Conservation (phyloP, 2,888 invertebrate species). For the Cosmia trapezina region DNA sequence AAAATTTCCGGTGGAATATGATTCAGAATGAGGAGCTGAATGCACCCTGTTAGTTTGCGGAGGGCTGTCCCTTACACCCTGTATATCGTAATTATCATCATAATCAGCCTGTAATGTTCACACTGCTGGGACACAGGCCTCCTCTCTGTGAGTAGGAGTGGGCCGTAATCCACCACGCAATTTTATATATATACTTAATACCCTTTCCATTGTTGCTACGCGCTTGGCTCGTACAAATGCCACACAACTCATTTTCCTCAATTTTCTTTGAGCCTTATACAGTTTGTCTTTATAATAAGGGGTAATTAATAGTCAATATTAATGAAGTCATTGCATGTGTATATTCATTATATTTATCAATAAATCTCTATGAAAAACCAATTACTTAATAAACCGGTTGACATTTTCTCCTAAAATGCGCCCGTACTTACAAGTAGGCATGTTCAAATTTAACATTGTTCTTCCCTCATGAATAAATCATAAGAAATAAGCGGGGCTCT, state of each 20-base stretch:
- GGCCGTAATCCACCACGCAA: too few relatives aligned
- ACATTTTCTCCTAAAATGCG: constrained; percentile 81
- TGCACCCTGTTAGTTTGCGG: too few relatives aligned
- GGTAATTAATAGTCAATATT: constrained; percentile 41
- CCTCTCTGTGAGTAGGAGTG: too few relatives aligned
- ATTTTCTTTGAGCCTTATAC: constrained; percentile 14
- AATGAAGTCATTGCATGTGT: constrained; percentile 60
- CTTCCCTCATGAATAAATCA: constrained; percentile 90
- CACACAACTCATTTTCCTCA: constrained; percentile 20
- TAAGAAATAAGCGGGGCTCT: constrained; percentile 87
- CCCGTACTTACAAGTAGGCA: constrained; percentile 81
- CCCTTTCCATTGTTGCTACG: not conserved
- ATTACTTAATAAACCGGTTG: constrained; percentile 85
- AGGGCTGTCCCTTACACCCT: too few relatives aligned
- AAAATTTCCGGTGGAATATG: too few relatives aligned
- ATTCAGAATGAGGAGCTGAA: too few relatives aligned
- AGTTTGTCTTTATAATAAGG: not conserved
- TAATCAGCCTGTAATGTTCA: too few relatives aligned
- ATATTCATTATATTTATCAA: constrained; percentile 67
- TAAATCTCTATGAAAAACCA: constrained; percentile 80
- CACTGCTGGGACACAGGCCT: too few relatives aligned
- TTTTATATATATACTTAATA: too few relatives aligned
- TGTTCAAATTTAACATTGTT: constrained; percentile 87
- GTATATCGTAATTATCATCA: too few relatives aligned
- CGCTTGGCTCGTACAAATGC: not conserved